Evolutionary conservation across 2,113 vertebrate species (phyloP), one percentile per base, ranked within the genome.

Genomic region (Callocephalon fimbriatum): DNA sequence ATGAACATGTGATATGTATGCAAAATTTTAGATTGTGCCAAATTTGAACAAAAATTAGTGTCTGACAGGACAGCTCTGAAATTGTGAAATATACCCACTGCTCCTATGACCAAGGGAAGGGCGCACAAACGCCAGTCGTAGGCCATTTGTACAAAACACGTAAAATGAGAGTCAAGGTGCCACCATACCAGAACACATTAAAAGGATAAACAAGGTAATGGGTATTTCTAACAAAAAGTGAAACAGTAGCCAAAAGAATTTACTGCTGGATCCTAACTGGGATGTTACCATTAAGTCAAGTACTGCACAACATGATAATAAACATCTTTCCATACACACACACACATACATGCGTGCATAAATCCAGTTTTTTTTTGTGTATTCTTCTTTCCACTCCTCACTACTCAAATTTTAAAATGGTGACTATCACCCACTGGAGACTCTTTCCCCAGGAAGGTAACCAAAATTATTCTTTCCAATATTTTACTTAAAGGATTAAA

Each of bases 311-410:
- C 11, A 8, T 27, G 7, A 8, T 12, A 56, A 74, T 14, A 78
- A 44, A 3, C 11, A 40, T 6, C 7, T n/a, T 54, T 8, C 16
- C 25, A 20, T 7, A 54, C 11, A 54, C 12, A 66, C 15, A 66
- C 15, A 51, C 1, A 15, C 2, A 13, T 17, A 22, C 8, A 10
- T 1, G 3, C 12, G 42, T 0, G 13, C 3, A 15, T 5, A 42
- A 40, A 32, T 4, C 5, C n/a, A n/a, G 2, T 7, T 4, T 31
- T 76, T 76, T 53, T 65, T 68, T 45, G 70, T 4, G 17, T 7
- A 35, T 22, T n/a, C 22, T 63, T 63, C 8, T 19, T 62, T 77
- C 10, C 9, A 37, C 13, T 45, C 9, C 25, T 38, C n/a, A 13
- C 5, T 23, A 10, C 31, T 53, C 16, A 44, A 66, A 58, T 81